A percentile compares a stretch with the other conserved stretches of the same genome.
phyloP scores from a whole-genome alignment of 1,140 invertebrate genomes.

The Zaprionus kolodkinae region DNA sequence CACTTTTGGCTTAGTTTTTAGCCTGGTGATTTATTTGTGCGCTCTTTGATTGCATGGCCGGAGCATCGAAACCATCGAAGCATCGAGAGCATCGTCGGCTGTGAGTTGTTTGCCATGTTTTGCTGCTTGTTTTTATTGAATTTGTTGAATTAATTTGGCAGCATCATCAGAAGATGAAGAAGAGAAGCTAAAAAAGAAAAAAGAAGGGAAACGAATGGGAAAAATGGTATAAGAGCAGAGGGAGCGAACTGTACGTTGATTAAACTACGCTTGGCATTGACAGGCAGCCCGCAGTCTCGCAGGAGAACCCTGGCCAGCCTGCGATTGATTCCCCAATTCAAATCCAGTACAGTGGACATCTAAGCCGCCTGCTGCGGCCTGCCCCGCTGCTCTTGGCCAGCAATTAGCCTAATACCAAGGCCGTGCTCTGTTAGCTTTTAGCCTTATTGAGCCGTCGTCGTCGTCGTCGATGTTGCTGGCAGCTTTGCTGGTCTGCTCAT shows the following conservation, averaged over 20 bases:
- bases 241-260: slow-evolving; percentile 67
- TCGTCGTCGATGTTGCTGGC: background rate
- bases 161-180: slow-evolving; percentile 24
- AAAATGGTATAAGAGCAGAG: slow-evolving; percentile 14
- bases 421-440: slow-evolving; percentile 67
- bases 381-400: slow-evolving; percentile 36
- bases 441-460: slow-evolving; percentile 62
- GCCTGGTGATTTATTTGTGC: slow-evolving; percentile 78
- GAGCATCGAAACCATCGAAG: slow-evolving; percentile 40
- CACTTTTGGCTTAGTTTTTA: slow-evolving; percentile 63
- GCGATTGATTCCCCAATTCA: slow-evolving; percentile 18
- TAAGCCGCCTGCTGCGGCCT: slow-evolving; percentile 36
- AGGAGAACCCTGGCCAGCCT: background rate
- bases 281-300: slow-evolving; percentile 33
- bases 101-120: slow-evolving; percentile 72
- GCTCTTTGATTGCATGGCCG: slow-evolving; percentile 74
- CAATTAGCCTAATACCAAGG: slow-evolving; percentile 78
- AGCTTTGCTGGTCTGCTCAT: background rate
- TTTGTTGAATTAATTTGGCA: slow-evolving; percentile 80
- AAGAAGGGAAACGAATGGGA: slow-evolving; percentile 21
- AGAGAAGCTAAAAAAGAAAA: no score
- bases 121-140: slow-evolving; percentile 81
- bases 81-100: slow-evolving; percentile 40
- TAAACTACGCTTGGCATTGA: slow-evolving; percentile 72
- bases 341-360: slow-evolving; percentile 46